A percentile compares a stretch with the other conserved stretches of the same genome.
Evolutionary conservation across 2,797 vertebrate genomes (phyloP).

Genomic region (Crotalus adamanteus): DNA sequence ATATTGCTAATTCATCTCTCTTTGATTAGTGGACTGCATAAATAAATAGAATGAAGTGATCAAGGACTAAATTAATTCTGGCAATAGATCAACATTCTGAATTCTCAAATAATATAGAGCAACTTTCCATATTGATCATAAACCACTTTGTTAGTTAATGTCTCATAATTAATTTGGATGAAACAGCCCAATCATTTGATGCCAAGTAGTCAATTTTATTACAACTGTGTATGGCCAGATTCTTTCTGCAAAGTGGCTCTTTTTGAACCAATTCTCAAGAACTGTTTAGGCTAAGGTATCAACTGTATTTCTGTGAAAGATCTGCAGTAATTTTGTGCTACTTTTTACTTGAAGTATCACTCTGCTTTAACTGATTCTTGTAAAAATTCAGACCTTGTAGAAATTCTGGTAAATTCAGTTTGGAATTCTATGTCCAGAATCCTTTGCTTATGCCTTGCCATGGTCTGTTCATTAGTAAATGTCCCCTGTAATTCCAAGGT

Average conservation of each 20-base stretch:
- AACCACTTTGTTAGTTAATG: neutral
- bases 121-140: neutral
- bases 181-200: neutral
- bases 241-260: neutral
- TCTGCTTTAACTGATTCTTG: neutral
- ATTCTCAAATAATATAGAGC: constrained; percentile 1
- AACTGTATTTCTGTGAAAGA: neutral
- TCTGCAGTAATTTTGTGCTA: neutral
- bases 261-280: neutral
- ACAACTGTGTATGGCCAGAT: neutral
- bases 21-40: constrained; percentile 15
- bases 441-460: neutral
- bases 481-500: neutral
- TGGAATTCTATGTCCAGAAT: neutral
- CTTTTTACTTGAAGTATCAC: neutral
- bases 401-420: neutral
- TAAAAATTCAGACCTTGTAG: neutral
- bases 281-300: neutral
- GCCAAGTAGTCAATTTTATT: neutral
- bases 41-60: neutral
- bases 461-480: neutral
- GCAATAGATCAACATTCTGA: neutral
- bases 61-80: constrained; percentile 11
- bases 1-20: constrained; percentile 22
- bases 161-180: neutral